Conservation (phyloP, 92 coral and sea anemone genomes). For the Chrysogorgia sp. region DNA sequence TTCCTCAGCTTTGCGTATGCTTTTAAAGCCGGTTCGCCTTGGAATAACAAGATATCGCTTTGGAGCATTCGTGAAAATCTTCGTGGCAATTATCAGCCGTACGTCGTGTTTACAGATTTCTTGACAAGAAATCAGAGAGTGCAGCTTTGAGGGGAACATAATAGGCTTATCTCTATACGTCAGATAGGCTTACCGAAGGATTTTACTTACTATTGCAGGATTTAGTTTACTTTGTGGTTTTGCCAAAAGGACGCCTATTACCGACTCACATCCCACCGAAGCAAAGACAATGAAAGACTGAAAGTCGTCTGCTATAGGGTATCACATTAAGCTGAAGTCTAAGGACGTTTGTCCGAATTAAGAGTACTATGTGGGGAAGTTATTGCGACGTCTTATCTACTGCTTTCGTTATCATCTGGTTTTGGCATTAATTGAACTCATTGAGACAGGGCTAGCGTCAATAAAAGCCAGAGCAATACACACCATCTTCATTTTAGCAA, state of each 20-base stretch:
- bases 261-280: neutral
- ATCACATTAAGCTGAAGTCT: neutral
- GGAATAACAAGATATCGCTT: neutral
- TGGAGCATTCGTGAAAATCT: neutral
- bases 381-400: constrained; percentile 37
- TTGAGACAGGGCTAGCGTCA: constrained; percentile 27
- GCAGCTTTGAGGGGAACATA: constrained; percentile 29
- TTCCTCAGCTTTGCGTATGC: too few species aligned
- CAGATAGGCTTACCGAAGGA: constrained; percentile 51
- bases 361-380: constrained; percentile 18
- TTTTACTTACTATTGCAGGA: constrained; percentile 25
- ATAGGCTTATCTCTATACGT: constrained; percentile 49
- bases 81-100: constrained; percentile 12
- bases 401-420: constrained; percentile 45
- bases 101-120: constrained; percentile 33
- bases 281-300: neutral
- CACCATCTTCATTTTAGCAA: constrained; percentile 31
- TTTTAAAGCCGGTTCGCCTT: neutral
- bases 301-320: neutral
- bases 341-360: neutral
- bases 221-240: neutral
- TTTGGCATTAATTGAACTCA: constrained; percentile 47
- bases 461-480: constrained; percentile 33
- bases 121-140: constrained; percentile 14
- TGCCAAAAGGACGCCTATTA: neutral